Base-by-base conservation (phyloP, 2,888 invertebrate species). In the Agrochola macilenta region DNA sequence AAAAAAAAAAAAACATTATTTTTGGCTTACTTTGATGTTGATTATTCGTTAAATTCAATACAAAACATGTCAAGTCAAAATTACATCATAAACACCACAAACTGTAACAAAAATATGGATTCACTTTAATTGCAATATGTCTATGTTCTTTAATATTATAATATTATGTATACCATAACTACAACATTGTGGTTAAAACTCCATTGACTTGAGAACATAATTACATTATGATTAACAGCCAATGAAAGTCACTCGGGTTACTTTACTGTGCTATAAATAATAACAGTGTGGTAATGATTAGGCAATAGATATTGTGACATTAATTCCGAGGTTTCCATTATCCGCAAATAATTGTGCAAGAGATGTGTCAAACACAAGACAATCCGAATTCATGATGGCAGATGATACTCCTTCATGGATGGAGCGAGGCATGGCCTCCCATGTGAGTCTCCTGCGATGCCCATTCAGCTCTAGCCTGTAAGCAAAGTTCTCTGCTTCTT, bases 341-440 rank as follows among this genome's bases (percentile, higher is more conserved):
- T 99, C 99, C 74, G 99, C 99, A 97, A 99, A 99, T 81, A 99
- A 97, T 96, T 99, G 99, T 84, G 99, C 99, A 93, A 99, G 99
- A 87, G 99, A 99, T 74, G 99, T 99, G 95, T 99, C 99, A 96
- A 99, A 99, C 83, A 99, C 99, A 84, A 99, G 97, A 94, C 99
- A 99, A 97, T 99, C 99, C 43, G 99, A 99, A 93, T 99, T 99
- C 96, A 99, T 98, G 91, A 99, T 99, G 69, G 99, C 99, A 35
- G 99, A 99, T 69, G 99, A 99, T 39, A 99, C 99, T 79, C 99
- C 99, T 97, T 99, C 99, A 93, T 99, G 99, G 92, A 99, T 99
- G 74, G 99, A 99, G 72, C 99, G 97, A 0, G 99, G 99, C 97
- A 99, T 99, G 7, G 99, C 99, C 96, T 99, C 99, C 99, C 99